Base-by-base conservation (phyloP, 2,888 invertebrate species). In the Melinopterus prodromus region DNA sequence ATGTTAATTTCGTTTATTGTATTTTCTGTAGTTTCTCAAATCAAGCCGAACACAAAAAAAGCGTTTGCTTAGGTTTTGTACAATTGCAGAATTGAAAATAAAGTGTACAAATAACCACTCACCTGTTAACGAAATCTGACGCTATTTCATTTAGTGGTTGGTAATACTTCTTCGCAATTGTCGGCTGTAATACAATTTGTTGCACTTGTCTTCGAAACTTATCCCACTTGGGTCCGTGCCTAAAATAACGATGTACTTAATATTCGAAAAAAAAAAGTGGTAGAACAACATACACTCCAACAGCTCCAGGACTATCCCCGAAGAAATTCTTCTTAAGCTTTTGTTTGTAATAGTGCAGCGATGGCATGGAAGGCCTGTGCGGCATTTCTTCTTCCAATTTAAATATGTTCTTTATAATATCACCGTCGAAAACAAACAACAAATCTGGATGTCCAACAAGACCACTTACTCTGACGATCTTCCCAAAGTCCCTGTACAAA, bases 171-270 rank as follows among this genome's bases (percentile, higher is more conserved):
- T 92, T 93, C 15, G 97, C 95, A 9, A 94, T 94, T 84, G 94
- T 92, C 0, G 97, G 96, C 81, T 95, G 93, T 87, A 96, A 92
- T 88, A 97, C 92, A 83, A 95, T 93, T 88, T 96, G 95, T 85
- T 97, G 96, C 35, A 97, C 96, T 89, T 95, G 95, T 80, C 94
- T 94, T 83, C 97, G 92, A 87, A 97, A 95, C 83, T 92, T 91
- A 86, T 97, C 95, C 97, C 97, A 98, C 85, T 94, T 94, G 86
- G 94, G 93, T 0, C 97, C 97, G 88, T 97, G 97, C 82, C 97
- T 97, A 89, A 72, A 86, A 86, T 7, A 72, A 4, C 1, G 2
- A 15, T 72, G 16, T 72, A 15, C 14, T 26, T 1, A 75, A 14
- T 37, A 75, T 15, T 15, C 7, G 71, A 69, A 72, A 70, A 6